Evolutionary conservation across 2,113 vertebrate species (phyloP).

Genomic region (Ornithorhynchus anatinus): DNA sequence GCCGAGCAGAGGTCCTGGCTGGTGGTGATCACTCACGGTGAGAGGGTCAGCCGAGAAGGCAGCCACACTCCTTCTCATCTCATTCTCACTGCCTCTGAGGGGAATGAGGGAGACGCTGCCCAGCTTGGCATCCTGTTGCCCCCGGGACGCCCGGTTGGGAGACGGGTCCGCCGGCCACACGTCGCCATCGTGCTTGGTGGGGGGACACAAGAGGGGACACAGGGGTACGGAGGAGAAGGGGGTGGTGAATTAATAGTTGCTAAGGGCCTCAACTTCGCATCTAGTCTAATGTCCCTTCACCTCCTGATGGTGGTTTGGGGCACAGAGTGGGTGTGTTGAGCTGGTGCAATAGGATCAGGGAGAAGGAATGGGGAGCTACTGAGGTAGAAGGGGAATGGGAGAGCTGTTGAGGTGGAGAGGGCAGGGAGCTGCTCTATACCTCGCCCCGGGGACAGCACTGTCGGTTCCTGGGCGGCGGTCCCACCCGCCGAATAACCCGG

Average conservation of each 20-base stretch:
- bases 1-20: too few species aligned
- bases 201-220: neutral
- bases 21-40: slow-evolving; percentile 81
- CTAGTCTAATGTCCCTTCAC: slow-evolving; percentile 16
- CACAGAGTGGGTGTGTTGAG: neutral
- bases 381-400: neutral
- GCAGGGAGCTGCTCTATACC: neutral
- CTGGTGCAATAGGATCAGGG: neutral
- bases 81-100: slow-evolving; percentile 89
- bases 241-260: fast-evolving
- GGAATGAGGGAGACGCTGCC: slow-evolving; percentile 93
- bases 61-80: slow-evolving; percentile 94
- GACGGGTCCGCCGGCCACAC: slow-evolving; percentile 85
- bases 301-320: slow-evolving; percentile 6
- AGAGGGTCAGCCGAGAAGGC: slow-evolving; percentile 85
- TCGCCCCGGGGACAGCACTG: too few species aligned
- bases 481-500: too few species aligned
- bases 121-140: slow-evolving; percentile 75
- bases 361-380: neutral
- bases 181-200: slow-evolving; percentile 71
- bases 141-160: slow-evolving; percentile 62
- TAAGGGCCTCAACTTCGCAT: neutral
- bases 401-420: neutral
- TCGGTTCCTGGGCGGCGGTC: too few species aligned
- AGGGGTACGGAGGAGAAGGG: fast-evolving